Percentiles rank a stretch among this genome's conserved stretches.
Evolutionary conservation across 2,797 vertebrate genomes (phyloP).

Genomic region (Muscicapa comitata): DNA sequence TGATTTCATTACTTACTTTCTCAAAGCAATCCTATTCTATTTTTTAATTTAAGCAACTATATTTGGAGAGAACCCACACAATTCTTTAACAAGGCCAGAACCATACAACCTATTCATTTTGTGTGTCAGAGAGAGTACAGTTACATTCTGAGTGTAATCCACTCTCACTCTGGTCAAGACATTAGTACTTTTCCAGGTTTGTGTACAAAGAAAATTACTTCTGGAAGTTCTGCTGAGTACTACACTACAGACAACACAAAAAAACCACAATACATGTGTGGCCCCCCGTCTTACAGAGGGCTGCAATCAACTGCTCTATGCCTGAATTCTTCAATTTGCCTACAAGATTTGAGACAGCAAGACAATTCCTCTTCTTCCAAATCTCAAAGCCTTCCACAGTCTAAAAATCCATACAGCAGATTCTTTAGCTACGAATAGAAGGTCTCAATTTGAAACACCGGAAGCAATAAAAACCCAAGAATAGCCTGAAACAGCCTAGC

Average conservation of each 20-base stretch:
- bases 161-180: background rate
- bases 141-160: background rate
- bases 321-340: background rate
- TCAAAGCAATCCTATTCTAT: slow-evolving; percentile 24
- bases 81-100: slow-evolving; percentile 37
- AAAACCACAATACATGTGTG: background rate
- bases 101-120: background rate
- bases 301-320: background rate
- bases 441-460: background rate
- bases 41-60: slow-evolving; percentile 35
- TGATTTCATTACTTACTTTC: slow-evolving; percentile 29
- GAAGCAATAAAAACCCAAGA: background rate
- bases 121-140: background rate
- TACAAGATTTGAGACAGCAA: background rate
- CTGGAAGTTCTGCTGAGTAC: background rate
- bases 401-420: background rate
- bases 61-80: slow-evolving; percentile 43
- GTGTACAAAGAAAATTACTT: background rate
- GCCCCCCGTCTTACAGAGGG: background rate
- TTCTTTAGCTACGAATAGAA: background rate
- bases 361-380: background rate
- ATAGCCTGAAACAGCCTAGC: background rate
- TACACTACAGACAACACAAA: background rate
- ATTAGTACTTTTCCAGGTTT: background rate
- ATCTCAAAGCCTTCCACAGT: background rate